Evolutionary conservation across 2,797 vertebrate genomes (phyloP), one percentile per base, ranked within the genome.

Genomic region (Protonibea diacanthus): DNA sequence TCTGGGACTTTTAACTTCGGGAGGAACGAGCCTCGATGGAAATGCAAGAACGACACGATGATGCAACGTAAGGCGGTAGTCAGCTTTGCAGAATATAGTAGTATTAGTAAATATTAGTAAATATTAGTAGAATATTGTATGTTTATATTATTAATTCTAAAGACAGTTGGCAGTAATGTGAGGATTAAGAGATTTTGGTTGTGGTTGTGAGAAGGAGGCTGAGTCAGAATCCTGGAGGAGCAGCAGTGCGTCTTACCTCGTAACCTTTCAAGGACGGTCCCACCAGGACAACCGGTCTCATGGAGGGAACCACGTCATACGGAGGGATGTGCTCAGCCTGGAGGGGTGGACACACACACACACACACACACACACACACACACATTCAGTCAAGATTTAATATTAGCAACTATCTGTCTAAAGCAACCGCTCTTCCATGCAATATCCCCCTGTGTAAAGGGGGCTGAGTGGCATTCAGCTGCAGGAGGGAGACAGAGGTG

Each of bases 241-340:
- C 23, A 14, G 40, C 3, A 18, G n/a, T 1, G 8, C 0, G 5
- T 85, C 93, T 45, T 93, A 98, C 98, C 97, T 99, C 98, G 15
- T 99, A 99, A 91, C 98, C 98, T 94, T 99, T 99, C 77, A 99
- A 95, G 0, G 98, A 99, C 0, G 98, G 98, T 49, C 98, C 98
- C 86, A 99, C 98, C 91, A 99, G 90, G 85, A 99, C 97, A 76
- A 99, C 97, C 0, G 98, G 98, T 88, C 98, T 96, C 98, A 99
- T 99, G 2, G 98, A 99, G 5, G 98, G 98, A 21, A 99, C 98
- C 3, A 99, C 98, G 27, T 99, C 98, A 4, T 99, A 99, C 0
- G 98, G 98, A 76, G 98, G 97, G 81, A 98, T 86, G 42, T 98
- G 97, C 75, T 99, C 98, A 23, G 97, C 96, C 98, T 99, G 83